Base-by-base conservation (phyloP, 2,113 vertebrate genomes). In the Zosterops hypoxanthus region DNA sequence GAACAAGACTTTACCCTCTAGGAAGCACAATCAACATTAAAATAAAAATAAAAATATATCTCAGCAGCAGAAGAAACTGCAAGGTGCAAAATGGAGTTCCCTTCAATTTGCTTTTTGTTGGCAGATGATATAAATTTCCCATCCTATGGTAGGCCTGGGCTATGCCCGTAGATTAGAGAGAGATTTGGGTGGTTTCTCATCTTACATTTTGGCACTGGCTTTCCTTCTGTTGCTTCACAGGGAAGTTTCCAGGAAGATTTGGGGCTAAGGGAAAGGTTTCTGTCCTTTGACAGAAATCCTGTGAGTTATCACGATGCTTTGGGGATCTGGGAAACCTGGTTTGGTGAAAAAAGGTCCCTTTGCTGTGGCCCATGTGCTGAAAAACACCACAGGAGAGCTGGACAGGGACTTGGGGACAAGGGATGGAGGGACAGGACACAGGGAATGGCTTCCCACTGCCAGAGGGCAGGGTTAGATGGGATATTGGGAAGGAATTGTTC, bases 291-390 rank as follows among this genome's bases (percentile, higher is more conserved):
- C 46, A 11, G 11, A 12, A 12, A 29, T 78, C 50, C 33, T 8
- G 0, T 33, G 36, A 46, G 3, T 17, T 91, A 39, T 21, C 31
- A 23, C 19, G 12, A 20, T 0, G 0, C 15, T 72, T 12, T 29
- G 31, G 34, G 53, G n/a, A 82, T 44, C 41, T 86, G 49, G 24
- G 36, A 25, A 57, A 53, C 18, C 13, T 26, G 28, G 25, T 36
- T 46, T 4, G 3, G 17, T 25, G 70, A 44, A 20, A 33, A 26
- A 61, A 59, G 13, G 33, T 9, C 18, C 33, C 12, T 72, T 60
- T 75, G 28, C 3, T 7, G 2, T 39, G n/a, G 14, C 12, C 39
- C 31, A 36, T 1, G 25, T 22, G 14, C 18, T 61, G 64, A 49
- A 60, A 57, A 59, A 55, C 11, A 21, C 16, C 31, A 6, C 8